Percentiles rank a stretch among this genome's conserved stretches.
Conservation (phyloP, 1,140 invertebrate species). For the Liolophura sinensis region DNA sequence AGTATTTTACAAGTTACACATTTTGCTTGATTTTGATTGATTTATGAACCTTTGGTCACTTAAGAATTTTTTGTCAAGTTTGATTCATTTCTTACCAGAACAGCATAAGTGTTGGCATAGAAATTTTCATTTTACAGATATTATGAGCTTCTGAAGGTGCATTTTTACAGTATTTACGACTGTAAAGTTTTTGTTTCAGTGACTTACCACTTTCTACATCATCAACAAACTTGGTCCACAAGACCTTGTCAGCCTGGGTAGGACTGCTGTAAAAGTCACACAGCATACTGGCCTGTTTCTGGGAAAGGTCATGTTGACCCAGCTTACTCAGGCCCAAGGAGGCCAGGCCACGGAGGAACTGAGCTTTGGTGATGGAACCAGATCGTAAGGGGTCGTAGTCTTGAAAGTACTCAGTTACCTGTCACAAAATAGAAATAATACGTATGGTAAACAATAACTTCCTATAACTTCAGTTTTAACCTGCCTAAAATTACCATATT, state of each 20-base stretch:
- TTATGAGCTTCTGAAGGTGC: too few relatives aligned
- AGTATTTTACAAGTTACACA: too few relatives aligned
- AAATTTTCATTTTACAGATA: too few relatives aligned
- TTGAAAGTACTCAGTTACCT: constrained; percentile 53
- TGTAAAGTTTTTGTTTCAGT: too few relatives aligned
- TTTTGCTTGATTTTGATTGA: too few relatives aligned
- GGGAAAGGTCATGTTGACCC: constrained; percentile 50
- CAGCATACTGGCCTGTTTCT: constrained; percentile 47
- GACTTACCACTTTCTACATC: constrained; percentile 55
- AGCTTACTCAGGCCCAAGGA: constrained; percentile 54
- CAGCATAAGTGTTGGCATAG: too few relatives aligned
- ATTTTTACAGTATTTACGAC: too few relatives aligned
- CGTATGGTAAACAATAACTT: background rate
- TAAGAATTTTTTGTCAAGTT: too few relatives aligned
- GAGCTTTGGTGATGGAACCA: constrained; percentile 51
- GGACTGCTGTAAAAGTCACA: constrained; percentile 48
- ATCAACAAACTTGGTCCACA: constrained; percentile 51
- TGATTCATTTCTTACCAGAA: too few relatives aligned
- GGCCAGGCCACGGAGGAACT: constrained; percentile 52
- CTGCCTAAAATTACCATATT: too few relatives aligned
- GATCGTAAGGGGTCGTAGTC: constrained; percentile 54
- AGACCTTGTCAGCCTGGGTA: constrained; percentile 41
- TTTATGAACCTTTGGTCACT: too few relatives aligned
- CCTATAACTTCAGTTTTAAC: too few relatives aligned
- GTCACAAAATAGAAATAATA: constrained; percentile 15